phyloP scores from a whole-genome alignment of 1,140 invertebrate genomes.

The Antheraea mylitta region DNA sequence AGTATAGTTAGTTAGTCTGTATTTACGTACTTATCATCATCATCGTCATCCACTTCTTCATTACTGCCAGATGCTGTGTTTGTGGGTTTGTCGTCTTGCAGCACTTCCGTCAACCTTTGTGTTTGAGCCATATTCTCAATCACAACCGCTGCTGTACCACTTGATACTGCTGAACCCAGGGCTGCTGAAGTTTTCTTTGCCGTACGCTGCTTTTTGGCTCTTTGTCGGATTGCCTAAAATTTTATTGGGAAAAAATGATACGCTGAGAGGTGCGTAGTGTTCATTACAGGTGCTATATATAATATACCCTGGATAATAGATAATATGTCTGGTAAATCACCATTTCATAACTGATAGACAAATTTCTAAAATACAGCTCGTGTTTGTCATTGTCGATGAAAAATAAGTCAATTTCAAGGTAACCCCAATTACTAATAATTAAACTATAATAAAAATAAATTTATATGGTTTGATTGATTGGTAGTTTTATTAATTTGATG shows the following conservation, averaged over 20 bases:
- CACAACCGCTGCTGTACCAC: slow-evolving; percentile 88
- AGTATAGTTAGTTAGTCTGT: no score
- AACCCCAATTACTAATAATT: no score
- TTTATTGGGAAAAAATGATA: slow-evolving; percentile 18
- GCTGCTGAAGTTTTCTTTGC: slow-evolving; percentile 86
- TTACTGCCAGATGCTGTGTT: slow-evolving; percentile 93
- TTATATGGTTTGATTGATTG: no score
- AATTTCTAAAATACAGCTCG: no score
- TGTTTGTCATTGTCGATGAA: no score
- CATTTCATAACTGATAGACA: no score
- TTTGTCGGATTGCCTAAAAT: slow-evolving; percentile 83
- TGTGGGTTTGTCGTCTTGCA: slow-evolving; percentile 86
- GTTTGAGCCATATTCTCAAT: slow-evolving; percentile 94
- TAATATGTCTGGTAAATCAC: no score
- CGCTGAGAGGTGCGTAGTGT: background rate
- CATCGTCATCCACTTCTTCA: slow-evolving; percentile 92
- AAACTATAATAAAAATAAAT: no score
- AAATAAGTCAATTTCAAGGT: no score
- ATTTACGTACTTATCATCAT: slow-evolving; percentile 69
- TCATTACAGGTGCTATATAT: background rate
- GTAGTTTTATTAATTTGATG: no score
- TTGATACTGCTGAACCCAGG: slow-evolving; percentile 86
- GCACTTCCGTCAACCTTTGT: slow-evolving; percentile 85
- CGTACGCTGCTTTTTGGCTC: slow-evolving; percentile 89
- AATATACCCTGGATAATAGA: no score